phyloP scores from a whole-genome alignment of 1,140 invertebrate species.

The Drusus annulatus region DNA sequence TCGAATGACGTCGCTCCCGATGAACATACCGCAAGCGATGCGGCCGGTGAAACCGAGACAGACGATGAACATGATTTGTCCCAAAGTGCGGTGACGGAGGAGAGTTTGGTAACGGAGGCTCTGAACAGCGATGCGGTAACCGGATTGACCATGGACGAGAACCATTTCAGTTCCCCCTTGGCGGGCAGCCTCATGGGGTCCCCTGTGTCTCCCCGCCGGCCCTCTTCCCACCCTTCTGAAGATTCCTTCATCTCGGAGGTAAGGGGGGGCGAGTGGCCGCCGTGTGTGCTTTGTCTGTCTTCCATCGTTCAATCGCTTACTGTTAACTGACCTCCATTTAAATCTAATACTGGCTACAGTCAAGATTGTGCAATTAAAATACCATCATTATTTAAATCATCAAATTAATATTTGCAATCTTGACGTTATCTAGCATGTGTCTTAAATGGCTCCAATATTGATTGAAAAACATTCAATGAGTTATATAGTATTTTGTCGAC shows the following conservation, averaged over 20 bases:
- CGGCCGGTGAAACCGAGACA: too few relatives aligned
- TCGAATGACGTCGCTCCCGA: neutral
- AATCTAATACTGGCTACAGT: neutral
- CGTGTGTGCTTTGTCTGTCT: constrained; percentile 47
- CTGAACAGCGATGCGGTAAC: constrained; percentile 5
- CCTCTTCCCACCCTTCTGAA: constrained; percentile 50
- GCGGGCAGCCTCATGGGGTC: constrained; percentile 50
- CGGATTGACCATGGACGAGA: constrained; percentile 54
- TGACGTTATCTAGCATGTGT: neutral
- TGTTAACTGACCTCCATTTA: neutral
- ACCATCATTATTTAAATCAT: too few relatives aligned
- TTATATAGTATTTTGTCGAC: too few relatives aligned
- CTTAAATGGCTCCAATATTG: neutral
- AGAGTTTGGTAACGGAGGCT: constrained; percentile 2
- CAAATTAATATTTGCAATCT: too few relatives aligned
- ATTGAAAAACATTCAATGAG: neutral
- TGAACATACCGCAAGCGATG: too few relatives aligned
- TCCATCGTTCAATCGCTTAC: constrained; percentile 9
- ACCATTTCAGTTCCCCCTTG: constrained; percentile 56
- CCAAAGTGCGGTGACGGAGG: neutral
- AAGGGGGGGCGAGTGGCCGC: constrained; percentile 42
- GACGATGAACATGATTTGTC: neutral
- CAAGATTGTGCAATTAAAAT: too few relatives aligned
- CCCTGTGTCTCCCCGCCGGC: constrained; percentile 33
- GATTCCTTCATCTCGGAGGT: constrained; percentile 56